These are phyloP conservation scores for Asteroscopus sphinx DNA, from an alignment of 2,888 invertebrate species.

Conservation along the genomic window DNA sequence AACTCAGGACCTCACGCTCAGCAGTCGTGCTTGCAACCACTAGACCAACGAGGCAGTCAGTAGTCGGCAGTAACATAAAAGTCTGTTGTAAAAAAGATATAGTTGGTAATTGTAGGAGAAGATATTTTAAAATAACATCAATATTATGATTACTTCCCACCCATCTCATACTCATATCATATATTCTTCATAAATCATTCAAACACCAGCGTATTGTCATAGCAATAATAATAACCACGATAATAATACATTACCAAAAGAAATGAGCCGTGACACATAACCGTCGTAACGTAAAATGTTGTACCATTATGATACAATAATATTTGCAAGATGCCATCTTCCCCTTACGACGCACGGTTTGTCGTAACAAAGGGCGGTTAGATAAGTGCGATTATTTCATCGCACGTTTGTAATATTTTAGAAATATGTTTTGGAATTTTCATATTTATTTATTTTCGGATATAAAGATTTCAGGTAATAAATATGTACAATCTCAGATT, in stretches of 20 bases:
- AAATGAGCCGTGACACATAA: slow-evolving; percentile 64
- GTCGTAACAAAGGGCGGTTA: slow-evolving; percentile 56
- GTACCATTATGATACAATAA: slow-evolving; percentile 66
- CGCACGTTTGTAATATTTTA: background rate
- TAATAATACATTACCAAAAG: slow-evolving; percentile 17
- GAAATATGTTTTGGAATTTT: background rate
- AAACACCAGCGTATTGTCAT: background rate
- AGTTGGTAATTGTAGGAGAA: too few relatives aligned
- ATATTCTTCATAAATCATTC: background rate
- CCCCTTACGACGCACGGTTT: slow-evolving; percentile 55
- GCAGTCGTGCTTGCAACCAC: too few relatives aligned
- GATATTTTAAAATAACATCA: too few relatives aligned
- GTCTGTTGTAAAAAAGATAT: too few relatives aligned
- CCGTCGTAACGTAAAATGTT: slow-evolving; percentile 41
- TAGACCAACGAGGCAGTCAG: too few relatives aligned
- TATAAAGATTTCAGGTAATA: too few relatives aligned
- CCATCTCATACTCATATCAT: too few relatives aligned
- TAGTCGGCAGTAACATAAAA: too few relatives aligned
- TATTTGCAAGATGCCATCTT: slow-evolving; percentile 66
- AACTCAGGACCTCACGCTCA: too few relatives aligned
- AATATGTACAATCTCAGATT: too few relatives aligned
- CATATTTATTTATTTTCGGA: background rate
- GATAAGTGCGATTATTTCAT: slow-evolving; percentile 31
- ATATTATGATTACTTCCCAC: too few relatives aligned
- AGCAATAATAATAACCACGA: slow-evolving; percentile 13